Evolutionary conservation across 2,888 invertebrate species (phyloP), one percentile per base, ranked within the genome.

Genomic region (Silvanus unidentatus): DNA sequence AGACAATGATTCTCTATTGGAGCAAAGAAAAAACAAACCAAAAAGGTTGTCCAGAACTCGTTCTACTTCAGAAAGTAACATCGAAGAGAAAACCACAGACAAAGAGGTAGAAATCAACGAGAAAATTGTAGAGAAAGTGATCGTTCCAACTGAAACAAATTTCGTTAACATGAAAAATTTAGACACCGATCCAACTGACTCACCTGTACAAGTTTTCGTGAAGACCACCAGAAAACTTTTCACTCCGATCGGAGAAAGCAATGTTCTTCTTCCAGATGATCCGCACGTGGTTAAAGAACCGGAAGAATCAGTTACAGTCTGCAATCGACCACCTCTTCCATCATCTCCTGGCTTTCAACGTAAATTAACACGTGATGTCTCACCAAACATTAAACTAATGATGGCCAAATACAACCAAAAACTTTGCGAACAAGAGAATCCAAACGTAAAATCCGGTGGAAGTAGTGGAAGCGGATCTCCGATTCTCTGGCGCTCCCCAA

Each of bases 201-300:
- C 68, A 11, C 66, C 75, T 1, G 64, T 69, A 36, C 86, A 84
- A 63, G 78, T 88, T 1, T 85, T 88, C 52, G 85, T 88, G 0
- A 88, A 86, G 68, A 89, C 88, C 0, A 88, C 86, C 34, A 77
- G 87, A 43, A 88, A 86, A 72, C 79, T 88, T 54, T 88, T 88
- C 52, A 85, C 86, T 0, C 84, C 88, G 0, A 45, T 68, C 22
- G 62, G 56, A 35, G 63, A 60, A 57, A 59, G 53, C 55, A 35
- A 64, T 44, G 62, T 30, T 63, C n/a, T 12, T 4, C 32, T 57
- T 47, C 57, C 56, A 49, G 64, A 66, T 12, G 29, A 34, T n/a
- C n/a, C 39, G 14, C n/a, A n/a, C n/a, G n/a, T n/a, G n/a, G n/a
- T n/a, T n/a, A 45, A 40, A 12, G 11, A 35, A 39, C 9, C 37